Evolutionary conservation across 64 coral and sea anemone species (phyloP).

Genomic region (Anthopleura sola): DNA sequence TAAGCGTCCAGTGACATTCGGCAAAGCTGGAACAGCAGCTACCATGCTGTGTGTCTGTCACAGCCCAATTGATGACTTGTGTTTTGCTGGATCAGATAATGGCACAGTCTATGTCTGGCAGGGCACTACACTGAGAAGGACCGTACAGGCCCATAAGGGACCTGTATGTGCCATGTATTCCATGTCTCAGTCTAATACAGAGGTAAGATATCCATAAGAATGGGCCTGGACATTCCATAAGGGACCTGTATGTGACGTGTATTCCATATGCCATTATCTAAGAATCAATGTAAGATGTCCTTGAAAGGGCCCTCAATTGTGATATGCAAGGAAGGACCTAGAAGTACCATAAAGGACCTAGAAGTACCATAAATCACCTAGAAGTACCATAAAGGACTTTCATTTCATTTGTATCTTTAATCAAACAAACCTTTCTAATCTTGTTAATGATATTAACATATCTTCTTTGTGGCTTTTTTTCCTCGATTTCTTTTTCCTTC

Average conservation of each 20-base stretch:
- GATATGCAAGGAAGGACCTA: too few species aligned
- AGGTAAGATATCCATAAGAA: conserved; percentile 34
- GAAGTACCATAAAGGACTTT: too few species aligned
- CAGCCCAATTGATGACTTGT: conserved; percentile 91
- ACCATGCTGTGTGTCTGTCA: conserved; percentile 97
- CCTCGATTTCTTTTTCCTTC: not conserved
- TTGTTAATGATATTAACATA: not conserved
- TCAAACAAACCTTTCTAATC: too few species aligned
- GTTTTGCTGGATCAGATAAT: conserved; percentile 85
- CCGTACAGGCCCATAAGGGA: conserved; percentile 84
- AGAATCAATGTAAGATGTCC: not conserved
- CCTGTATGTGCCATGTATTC: conserved; percentile 94
- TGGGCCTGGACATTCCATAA: too few species aligned
- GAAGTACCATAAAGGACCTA: too few species aligned
- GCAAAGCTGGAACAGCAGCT: conserved; percentile 85
- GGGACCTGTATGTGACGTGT: not conserved
- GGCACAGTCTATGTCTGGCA: conserved; percentile 92
- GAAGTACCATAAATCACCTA: too few species aligned
- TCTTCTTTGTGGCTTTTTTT: not conserved
- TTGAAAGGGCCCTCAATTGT: not conserved
- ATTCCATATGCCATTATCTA: too few species aligned
- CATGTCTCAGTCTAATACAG: conserved; percentile 67
- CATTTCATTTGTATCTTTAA: too few species aligned
- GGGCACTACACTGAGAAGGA: conserved; percentile 78
- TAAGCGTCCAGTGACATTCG: conserved; percentile 96